These are phyloP conservation scores for Lochmaea capreae DNA, from an alignment of 2,888 invertebrate genomes.

Conservation along the genomic window DNA sequence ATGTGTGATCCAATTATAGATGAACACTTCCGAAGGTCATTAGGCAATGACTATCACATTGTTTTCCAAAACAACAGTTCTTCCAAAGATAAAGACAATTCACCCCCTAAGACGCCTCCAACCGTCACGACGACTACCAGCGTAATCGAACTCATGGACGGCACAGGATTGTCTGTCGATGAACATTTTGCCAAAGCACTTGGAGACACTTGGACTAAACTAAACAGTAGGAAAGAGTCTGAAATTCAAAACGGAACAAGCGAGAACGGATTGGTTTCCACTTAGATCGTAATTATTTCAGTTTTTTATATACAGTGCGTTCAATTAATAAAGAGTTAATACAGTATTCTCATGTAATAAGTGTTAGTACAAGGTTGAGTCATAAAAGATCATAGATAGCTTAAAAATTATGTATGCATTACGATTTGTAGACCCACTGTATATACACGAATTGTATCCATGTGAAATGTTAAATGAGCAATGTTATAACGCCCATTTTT, in stretches of 20 bases:
- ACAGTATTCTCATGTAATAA: too few relatives aligned
- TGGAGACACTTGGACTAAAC: constrained; percentile 84
- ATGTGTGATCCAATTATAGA: constrained; percentile 93
- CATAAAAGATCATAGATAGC: too few relatives aligned
- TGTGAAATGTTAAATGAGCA: neutral
- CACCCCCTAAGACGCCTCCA: constrained; percentile 50
- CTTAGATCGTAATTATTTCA: constrained; percentile 43
- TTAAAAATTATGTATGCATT: neutral
- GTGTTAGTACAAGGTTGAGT: too few relatives aligned
- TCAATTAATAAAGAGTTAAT: neutral
- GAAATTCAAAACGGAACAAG: constrained; percentile 64
- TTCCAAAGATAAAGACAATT: constrained; percentile 52
- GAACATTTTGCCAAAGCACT: constrained; percentile 94
- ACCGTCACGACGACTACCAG: constrained; percentile 39
- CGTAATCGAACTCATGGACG: constrained; percentile 70
- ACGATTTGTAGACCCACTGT: neutral
- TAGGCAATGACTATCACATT: constrained; percentile 84
- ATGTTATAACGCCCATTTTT: neutral
- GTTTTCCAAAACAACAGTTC: constrained; percentile 72
- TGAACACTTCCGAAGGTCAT: constrained; percentile 93
- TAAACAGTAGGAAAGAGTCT: constrained; percentile 73
- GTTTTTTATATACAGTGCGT: neutral
- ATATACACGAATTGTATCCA: neutral
- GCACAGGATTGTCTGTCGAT: constrained; percentile 78
- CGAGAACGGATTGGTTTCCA: constrained; percentile 61